phyloP scores from a whole-genome alignment of 2,888 invertebrate species.

The Gari tellinella region DNA sequence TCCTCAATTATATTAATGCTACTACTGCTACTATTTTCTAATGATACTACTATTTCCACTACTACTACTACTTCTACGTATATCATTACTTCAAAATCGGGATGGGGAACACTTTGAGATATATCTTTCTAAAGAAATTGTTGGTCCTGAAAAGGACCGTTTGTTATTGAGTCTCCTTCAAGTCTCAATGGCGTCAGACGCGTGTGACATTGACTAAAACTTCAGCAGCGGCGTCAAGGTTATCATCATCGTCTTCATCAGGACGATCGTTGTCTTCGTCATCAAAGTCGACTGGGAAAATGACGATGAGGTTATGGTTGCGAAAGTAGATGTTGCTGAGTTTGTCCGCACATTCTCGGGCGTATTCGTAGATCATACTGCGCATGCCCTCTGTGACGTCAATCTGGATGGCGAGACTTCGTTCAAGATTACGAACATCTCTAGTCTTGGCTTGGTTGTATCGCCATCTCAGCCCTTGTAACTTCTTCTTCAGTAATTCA shows the following conservation, averaged over 20 bases:
- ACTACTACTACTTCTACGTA: too few relatives aligned
- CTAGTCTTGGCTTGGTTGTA: conserved; percentile 21
- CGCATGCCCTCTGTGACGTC: conserved; percentile 55
- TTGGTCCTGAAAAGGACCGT: conserved; percentile 51
- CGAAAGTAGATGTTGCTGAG: conserved; percentile 39
- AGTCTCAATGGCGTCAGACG: not conserved
- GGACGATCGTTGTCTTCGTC: conserved; percentile 40
- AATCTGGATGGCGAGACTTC: conserved; percentile 38
- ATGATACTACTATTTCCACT: too few relatives aligned
- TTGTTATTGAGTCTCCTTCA: not conserved
- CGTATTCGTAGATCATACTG: conserved; percentile 39
- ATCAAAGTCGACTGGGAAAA: conserved; percentile 45
- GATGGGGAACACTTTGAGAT: too few relatives aligned
- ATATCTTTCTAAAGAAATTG: conserved; percentile 17
- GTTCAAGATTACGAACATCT: conserved; percentile 7
- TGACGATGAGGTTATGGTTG: conserved; percentile 24
- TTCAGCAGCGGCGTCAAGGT: conserved; percentile 14
- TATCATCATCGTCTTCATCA: conserved; percentile 28
- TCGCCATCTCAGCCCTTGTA: conserved; percentile 33
- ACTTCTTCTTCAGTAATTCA: conserved; percentile 25
- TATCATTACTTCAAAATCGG: too few relatives aligned
- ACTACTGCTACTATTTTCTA: too few relatives aligned
- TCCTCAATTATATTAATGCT: too few relatives aligned
- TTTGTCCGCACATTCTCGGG: conserved; percentile 47
- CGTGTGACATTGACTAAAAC: not conserved